Conservation (phyloP, 64 coral and sea anemone genomes). For the Astreopora myriophthalma region DNA sequence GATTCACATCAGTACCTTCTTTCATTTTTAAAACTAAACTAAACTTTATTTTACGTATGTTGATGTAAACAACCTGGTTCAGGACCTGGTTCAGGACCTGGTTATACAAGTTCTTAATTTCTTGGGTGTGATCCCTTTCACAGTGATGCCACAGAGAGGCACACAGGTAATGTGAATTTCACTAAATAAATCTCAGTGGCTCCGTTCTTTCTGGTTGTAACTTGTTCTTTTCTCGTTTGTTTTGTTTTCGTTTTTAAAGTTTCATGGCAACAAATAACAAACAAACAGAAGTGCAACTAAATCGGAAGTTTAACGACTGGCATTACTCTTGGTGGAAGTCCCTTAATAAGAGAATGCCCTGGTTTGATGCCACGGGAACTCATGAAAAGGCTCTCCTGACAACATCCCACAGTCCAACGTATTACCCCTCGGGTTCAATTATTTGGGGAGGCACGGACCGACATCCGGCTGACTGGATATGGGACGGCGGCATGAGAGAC, state of each 20-base stretch:
- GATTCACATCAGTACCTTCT: no score
- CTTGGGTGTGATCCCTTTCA: no score
- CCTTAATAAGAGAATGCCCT: slow-evolving; percentile 66
- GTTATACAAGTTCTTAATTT: no score
- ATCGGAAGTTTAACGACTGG: slow-evolving; percentile 58
- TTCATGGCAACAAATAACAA: slow-evolving; percentile 60
- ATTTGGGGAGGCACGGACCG: slow-evolving; percentile 61
- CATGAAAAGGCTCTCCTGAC: slow-evolving; percentile 64
- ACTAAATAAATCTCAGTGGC: no score
- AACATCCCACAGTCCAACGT: slow-evolving; percentile 12
- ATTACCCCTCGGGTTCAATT: slow-evolving; percentile 49
- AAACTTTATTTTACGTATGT: no score
- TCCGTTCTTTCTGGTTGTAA: no score
- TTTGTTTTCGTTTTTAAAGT: not conserved
- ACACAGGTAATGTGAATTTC: no score
- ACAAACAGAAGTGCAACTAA: slow-evolving; percentile 59
- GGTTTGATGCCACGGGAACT: slow-evolving; percentile 71
- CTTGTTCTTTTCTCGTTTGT: not conserved
- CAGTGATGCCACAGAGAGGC: no score
- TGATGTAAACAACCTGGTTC: no score
- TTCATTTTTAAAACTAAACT: no score
- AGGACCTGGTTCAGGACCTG: no score
- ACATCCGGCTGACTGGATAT: slow-evolving; percentile 73
- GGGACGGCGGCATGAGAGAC: slow-evolving; percentile 54
- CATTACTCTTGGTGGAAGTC: slow-evolving; percentile 43